Base-by-base conservation (phyloP, 2,888 invertebrate species). In the Cheiracanthium punctorium region DNA sequence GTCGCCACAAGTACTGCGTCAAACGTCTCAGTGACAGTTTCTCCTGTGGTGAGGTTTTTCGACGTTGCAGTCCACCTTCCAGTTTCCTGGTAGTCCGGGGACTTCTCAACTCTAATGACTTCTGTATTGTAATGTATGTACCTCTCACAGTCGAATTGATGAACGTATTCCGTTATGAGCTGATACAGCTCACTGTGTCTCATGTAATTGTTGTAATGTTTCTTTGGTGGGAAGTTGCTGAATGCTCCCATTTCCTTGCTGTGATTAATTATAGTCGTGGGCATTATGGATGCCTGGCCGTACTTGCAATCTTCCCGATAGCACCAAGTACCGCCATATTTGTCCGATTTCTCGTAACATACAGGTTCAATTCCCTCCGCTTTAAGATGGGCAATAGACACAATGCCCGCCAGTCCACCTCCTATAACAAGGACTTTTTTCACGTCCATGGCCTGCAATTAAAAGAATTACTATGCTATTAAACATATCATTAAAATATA, bases 1-100 rank as follows among this genome's bases (percentile, higher is more conserved):
- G 91, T 91, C 87, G 92, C 92, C 0, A 93, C 90, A 90, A 93
- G 90, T 1, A 93, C 92, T 2, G 91, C 92, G 88, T 93, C 92
- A 88, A 80, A 89, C 7, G 64, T 32, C 5, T 82, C 71, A 17
- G 71, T 80, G 0, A 20, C 48, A 8, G 58, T 24, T 33, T 85
- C 72, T 20, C 30, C 71, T 0, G 69, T 79, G 28, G 32, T 28
- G 8, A 20, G 43, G 41, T 77, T 71, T 43, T 43, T 76, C 12
- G 82, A 81, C 0, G 72, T 80, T 7, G 89, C 80, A n/a, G 65
- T 90, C 90, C 80, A 89, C 88, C 5, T 75, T 33, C 85, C 87
- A 14, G 71, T 87, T 24, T 69, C 77, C 17, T 85, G 70, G 32
- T 88, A 85, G 67, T 88, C 87, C 5, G 70, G 43, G 14, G 87